Conservation (phyloP, 2,888 invertebrate species). For the Drosophila maculinotata region DNA sequence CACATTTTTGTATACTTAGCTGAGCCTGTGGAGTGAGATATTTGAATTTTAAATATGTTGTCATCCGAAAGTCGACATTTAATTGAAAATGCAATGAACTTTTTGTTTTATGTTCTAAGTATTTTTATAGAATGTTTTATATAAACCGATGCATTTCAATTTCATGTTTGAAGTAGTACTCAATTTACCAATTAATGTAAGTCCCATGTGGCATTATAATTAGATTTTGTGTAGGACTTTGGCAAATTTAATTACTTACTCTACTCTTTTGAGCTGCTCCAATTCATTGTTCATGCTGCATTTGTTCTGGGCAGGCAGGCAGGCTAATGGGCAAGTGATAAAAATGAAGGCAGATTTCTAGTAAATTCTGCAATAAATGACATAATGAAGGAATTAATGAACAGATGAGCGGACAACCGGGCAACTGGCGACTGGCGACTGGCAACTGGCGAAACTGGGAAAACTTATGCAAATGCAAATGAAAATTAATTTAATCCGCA, state of each 20-base stretch:
- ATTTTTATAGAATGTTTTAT: too few relatives aligned
- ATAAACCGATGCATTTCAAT: too few relatives aligned
- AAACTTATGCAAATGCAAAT: conserved; percentile 85
- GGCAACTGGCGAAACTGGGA: conserved; percentile 21
- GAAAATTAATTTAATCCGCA: conserved; percentile 85
- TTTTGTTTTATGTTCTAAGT: not conserved
- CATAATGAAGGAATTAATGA: conserved; percentile 77
- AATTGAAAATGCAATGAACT: conserved; percentile 3
- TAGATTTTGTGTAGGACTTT: conserved; percentile 1
- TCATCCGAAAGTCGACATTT: not conserved
- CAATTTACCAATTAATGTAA: not conserved
- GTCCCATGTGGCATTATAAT: not conserved
- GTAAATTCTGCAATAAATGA: conserved; percentile 71
- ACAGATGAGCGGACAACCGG: conserved; percentile 38
- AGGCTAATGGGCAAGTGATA: conserved; percentile 33
- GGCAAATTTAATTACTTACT: conserved; percentile 36
- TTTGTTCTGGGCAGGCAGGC: not conserved
- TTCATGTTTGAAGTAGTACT: too few relatives aligned
- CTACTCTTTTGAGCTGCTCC: conserved; percentile 1
- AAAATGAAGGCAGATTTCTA: conserved; percentile 62
- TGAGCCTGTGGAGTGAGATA: not conserved
- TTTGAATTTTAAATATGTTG: conserved; percentile 1
- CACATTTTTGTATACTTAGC: conserved; percentile 15
- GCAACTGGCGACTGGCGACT: conserved; percentile 31
- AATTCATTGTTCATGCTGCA: conserved; percentile 29